Conservation (phyloP, 1,140 invertebrate species). For the Spodoptera litura region DNA sequence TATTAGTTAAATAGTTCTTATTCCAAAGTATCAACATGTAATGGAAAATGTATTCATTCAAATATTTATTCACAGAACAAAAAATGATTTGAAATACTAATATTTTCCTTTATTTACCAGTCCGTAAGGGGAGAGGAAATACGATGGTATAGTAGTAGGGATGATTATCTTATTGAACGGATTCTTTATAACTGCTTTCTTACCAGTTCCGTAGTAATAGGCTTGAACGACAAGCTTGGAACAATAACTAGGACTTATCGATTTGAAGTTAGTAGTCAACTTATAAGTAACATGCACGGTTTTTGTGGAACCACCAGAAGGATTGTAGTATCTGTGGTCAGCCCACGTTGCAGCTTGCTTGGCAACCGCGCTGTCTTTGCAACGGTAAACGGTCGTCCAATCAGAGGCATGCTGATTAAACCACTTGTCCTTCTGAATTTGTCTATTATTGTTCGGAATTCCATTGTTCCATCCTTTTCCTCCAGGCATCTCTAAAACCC, state of each 20-base stretch:
- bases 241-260: slow-evolving; percentile 69
- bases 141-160: slow-evolving; percentile 65
- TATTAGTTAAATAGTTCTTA: no score
- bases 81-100: slow-evolving; percentile 37
- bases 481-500: slow-evolving; percentile 71
- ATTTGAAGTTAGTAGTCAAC: slow-evolving; percentile 60
- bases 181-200: slow-evolving; percentile 60
- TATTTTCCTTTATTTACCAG: slow-evolving; percentile 68
- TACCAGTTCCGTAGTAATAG: slow-evolving; percentile 70
- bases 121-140: slow-evolving; percentile 65
- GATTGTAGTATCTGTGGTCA: slow-evolving; percentile 69
- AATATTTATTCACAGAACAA: no score
- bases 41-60: no score
- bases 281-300: slow-evolving; percentile 67
- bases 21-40: no score
- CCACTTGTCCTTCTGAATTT: slow-evolving; percentile 66
- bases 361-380: slow-evolving; percentile 55
- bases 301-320: slow-evolving; percentile 62
- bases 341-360: slow-evolving; percentile 65
- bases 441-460: slow-evolving; percentile 66
- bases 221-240: slow-evolving; percentile 73
- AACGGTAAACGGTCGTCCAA: slow-evolving; percentile 71
- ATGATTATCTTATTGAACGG: slow-evolving; percentile 57
- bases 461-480: slow-evolving; percentile 62
- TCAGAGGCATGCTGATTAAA: slow-evolving; percentile 69